Evolutionary conservation across 2,888 invertebrate species (phyloP).

Genomic region (Perizoma affinitatum): DNA sequence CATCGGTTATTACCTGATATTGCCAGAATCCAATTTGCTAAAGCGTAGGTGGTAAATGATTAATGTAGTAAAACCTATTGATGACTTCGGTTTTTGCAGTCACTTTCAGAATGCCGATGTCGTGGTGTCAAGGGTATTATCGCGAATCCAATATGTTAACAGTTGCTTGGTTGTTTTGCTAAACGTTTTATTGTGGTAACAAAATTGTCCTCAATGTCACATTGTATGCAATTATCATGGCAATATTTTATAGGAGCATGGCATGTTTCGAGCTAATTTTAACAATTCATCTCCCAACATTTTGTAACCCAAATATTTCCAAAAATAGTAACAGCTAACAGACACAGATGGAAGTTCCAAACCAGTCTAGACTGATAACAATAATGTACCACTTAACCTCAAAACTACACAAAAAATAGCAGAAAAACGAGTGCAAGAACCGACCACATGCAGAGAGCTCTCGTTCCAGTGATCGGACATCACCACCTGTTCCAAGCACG

Average conservation of each 20-base stretch:
- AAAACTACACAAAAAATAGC: constrained; percentile 4
- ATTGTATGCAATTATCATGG: background rate
- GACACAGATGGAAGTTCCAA: background rate
- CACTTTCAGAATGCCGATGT: constrained; percentile 38
- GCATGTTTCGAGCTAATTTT: background rate
- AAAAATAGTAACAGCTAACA: constrained; percentile 1
- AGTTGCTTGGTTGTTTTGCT: constrained; percentile 27
- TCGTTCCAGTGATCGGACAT: constrained; percentile 25
- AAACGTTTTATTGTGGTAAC: constrained; percentile 27
- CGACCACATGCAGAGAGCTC: constrained; percentile 27
- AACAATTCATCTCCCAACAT: background rate
- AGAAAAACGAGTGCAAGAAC: constrained; percentile 8
- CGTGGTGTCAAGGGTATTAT: constrained; percentile 38
- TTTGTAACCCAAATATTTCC: constrained; percentile 1
- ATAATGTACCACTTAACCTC: constrained; percentile 10
- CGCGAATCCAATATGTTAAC: constrained; percentile 32
- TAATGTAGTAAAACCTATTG: constrained; percentile 30
- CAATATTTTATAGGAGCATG: no score
- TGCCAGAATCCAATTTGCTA: constrained; percentile 33
- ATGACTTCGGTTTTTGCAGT: constrained; percentile 34
- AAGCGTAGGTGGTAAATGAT: constrained; percentile 28
- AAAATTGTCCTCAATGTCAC: constrained; percentile 19
- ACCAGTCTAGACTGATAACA: constrained; percentile 8
- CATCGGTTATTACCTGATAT: constrained; percentile 20
- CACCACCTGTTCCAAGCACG: constrained; percentile 31